Evolutionary conservation across 2,888 invertebrate genomes (phyloP).

Genomic region (Drosophila rellima): DNA sequence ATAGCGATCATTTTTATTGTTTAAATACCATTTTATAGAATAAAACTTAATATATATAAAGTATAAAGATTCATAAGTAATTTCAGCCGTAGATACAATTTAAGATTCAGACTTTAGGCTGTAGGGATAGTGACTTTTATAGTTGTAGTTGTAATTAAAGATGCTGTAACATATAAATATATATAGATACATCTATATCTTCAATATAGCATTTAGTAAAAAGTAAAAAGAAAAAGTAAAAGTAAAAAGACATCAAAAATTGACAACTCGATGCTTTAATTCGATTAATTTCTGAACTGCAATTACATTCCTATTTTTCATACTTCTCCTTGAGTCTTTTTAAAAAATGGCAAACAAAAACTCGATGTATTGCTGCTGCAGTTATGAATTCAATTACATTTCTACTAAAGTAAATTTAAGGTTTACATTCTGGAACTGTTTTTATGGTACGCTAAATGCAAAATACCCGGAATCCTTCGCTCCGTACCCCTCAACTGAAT

Average conservation of each 20-base stretch:
- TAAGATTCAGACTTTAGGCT: not conserved
- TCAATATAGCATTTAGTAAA: too few relatives aligned
- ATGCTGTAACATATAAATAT: not conserved
- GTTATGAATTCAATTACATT: not conserved
- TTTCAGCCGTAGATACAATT: not conserved
- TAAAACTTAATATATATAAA: not conserved
- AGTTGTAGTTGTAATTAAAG: not conserved
- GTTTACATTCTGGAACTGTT: not conserved
- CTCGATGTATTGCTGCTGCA: not conserved
- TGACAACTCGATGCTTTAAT: too few relatives aligned
- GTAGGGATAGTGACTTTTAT: not conserved
- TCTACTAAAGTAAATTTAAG: not conserved
- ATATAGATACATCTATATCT: not conserved
- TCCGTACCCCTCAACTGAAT: not conserved
- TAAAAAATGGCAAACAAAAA: too few relatives aligned
- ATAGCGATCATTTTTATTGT: not conserved
- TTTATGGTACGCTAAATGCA: not conserved
- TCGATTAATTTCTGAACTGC: too few relatives aligned
- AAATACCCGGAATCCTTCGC: not conserved
- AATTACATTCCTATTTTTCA: too few relatives aligned
- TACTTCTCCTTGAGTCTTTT: too few relatives aligned
- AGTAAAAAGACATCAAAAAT: too few relatives aligned
- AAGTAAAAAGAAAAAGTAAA: too few relatives aligned
- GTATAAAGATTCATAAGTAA: not conserved
- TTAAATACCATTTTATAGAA: not conserved